Conservation (phyloP, 2,888 invertebrate genomes). For the Polyploca ridens region DNA sequence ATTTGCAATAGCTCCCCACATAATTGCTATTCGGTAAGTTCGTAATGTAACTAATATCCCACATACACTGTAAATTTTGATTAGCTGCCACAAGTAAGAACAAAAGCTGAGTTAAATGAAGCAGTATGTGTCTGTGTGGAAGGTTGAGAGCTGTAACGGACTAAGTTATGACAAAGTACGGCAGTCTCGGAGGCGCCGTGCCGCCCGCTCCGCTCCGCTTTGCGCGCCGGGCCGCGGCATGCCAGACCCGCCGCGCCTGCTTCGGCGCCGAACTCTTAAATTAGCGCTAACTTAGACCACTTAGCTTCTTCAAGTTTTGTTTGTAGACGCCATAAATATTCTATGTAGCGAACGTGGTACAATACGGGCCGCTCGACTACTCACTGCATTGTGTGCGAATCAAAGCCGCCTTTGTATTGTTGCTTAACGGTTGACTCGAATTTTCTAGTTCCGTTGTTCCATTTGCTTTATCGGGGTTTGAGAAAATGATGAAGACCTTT, state of each 20-base stretch:
- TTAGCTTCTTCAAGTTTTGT: constrained; percentile 81
- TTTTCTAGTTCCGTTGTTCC: constrained; percentile 29
- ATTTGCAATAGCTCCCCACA: constrained; percentile 5
- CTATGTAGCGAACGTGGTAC: constrained; percentile 64
- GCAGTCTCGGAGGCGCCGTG: constrained; percentile 56
- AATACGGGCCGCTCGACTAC: constrained; percentile 58
- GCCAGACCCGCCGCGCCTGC: constrained; percentile 40
- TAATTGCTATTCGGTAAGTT: constrained; percentile 16
- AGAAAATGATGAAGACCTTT: constrained; percentile 12
- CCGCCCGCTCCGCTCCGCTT: constrained; percentile 4
- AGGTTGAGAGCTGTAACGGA: constrained; percentile 45
- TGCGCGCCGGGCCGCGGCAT: constrained; percentile 34
- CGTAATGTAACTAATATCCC: constrained; percentile 15
- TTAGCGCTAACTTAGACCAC: constrained; percentile 81
- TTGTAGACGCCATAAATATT: constrained; percentile 79
- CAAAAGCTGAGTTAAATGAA: constrained; percentile 67
- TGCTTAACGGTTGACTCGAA: constrained; percentile 51
- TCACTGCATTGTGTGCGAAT: constrained; percentile 61
- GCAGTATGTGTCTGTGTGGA: constrained; percentile 50
- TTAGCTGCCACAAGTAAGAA: constrained; percentile 55
- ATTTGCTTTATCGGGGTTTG: constrained; percentile 7
- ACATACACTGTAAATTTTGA: constrained; percentile 47
- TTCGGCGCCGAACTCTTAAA: constrained; percentile 75
- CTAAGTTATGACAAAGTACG: constrained; percentile 78
- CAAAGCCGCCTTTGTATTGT: constrained; percentile 58